Evolutionary conservation across 2,113 vertebrate genomes (phyloP).

Genomic region (Heterochromis multidens): DNA sequence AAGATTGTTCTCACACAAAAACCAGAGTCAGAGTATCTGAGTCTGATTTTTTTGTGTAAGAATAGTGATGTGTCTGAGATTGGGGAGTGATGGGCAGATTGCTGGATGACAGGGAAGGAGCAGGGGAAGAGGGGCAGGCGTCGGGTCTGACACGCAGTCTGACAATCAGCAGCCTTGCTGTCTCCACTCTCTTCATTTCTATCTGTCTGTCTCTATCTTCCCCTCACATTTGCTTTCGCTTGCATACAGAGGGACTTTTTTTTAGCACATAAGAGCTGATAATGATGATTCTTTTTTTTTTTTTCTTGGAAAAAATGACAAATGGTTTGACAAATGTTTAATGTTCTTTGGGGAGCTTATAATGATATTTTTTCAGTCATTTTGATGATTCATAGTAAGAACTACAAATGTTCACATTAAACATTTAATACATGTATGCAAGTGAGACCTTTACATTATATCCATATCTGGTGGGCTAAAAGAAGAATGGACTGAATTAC

Average conservation of each 20-base stretch:
- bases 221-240: neutral
- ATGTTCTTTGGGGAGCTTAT: neutral
- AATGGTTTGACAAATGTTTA: neutral
- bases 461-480: neutral
- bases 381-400: neutral
- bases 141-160: slow-evolving; percentile 67
- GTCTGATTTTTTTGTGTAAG: neutral
- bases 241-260: neutral
- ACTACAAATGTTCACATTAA: neutral
- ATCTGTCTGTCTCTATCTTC: slow-evolving; percentile 13
- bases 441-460: neutral
- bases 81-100: slow-evolving; percentile 38
- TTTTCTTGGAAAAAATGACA: neutral
- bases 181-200: slow-evolving; percentile 52
- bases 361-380: neutral
- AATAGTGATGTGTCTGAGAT: slow-evolving; percentile 22
- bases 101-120: slow-evolving; percentile 11
- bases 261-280: neutral
- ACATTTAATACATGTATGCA: neutral
- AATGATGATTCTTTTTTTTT: neutral
- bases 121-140: slow-evolving; percentile 30
- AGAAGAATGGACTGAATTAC: neutral
- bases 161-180: slow-evolving; percentile 68
- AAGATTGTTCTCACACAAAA: neutral
- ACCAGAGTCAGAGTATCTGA: neutral